Evolutionary conservation across 2,797 vertebrate species (phyloP), one percentile per base, ranked within the genome.

Genomic region (Nothura maculosa): DNA sequence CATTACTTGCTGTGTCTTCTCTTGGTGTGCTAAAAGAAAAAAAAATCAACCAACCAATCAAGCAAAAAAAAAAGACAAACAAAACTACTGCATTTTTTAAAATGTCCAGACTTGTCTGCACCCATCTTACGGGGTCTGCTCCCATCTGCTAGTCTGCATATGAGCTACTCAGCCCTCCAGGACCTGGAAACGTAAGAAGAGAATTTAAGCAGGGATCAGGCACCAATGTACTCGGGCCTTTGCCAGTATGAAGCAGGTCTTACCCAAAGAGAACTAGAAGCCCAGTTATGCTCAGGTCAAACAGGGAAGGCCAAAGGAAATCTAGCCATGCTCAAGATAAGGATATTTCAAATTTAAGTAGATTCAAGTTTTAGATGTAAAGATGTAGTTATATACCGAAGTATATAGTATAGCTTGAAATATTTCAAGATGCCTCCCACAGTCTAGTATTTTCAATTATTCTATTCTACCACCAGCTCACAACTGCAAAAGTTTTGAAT

Each of bases 101-200:
- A n/a, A 68, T 40, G 22, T 27, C 0, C 0, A 34, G 27, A 13
- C 47, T 55, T 11, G 4, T 11, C 30, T 47, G 27, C 8, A 54
- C 47, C 61, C 1, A 0, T 10, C 1, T 0, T 16, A 38, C 10
- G 27, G 4, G 2, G 22, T 32, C 22, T 25, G 30, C 28, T 82
- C 13, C 4, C 30, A 54, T 28, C 28, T 54, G 52, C 52, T 30
- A n/a, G 13, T 1, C 57, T 24, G 12, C 6, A 10, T 3, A 47
- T 24, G 4, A 20, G 40, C 36, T 55, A 19, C 58, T 27, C 7
- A 1, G 45, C 28, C 10, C 30, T 74, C n/a, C 48, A 0, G 2
- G 57, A 38, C n/a, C 22, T 61, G 3, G 0, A 32, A 61, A 48
- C 20, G 60, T 36, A 18, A 58, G 24, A 19, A n/a, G 14, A 62